A percentile compares a stretch with the other conserved stretches of the same genome.
Conservation (phyloP, 92 coral and sea anemone genomes). For the Umimayanthus chanpuru region DNA sequence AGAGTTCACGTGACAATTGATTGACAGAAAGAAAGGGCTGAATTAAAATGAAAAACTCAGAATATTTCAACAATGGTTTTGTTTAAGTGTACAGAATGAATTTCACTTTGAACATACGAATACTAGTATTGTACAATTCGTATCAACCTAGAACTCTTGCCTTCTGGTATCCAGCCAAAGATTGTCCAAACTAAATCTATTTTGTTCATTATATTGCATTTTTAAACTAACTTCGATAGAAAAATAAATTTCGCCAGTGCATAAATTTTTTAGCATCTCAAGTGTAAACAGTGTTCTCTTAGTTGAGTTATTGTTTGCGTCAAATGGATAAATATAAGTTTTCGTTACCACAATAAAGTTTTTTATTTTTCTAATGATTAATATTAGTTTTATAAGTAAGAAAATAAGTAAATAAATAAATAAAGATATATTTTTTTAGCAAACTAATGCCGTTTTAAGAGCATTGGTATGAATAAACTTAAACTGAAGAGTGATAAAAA, state of each 20-base stretch:
- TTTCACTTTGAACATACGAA: not conserved
- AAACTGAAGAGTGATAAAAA: no score
- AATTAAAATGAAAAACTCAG: no score
- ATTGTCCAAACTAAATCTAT: not conserved
- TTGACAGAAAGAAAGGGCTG: not conserved
- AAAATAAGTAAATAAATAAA: no score
- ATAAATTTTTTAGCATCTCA: not conserved
- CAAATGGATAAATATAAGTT: not conserved
- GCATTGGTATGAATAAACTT: not conserved
- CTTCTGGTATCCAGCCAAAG: not conserved
- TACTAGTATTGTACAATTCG: not conserved
- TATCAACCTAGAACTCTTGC: not conserved
- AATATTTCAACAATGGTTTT: no score
- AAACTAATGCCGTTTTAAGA: not conserved
- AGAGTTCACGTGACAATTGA: not conserved
- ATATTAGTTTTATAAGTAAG: not conserved
- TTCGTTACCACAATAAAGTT: not conserved
- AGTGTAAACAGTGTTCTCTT: not conserved
- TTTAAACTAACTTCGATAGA: no score
- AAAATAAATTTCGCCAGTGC: not conserved
- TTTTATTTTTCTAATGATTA: no score
- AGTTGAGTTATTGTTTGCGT: not conserved
- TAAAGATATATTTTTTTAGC: no score
- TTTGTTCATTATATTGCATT: no score
- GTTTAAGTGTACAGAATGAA: no score